Conservation (phyloP, 2,113 vertebrate species). For the Hippopotamus amphibius region DNA sequence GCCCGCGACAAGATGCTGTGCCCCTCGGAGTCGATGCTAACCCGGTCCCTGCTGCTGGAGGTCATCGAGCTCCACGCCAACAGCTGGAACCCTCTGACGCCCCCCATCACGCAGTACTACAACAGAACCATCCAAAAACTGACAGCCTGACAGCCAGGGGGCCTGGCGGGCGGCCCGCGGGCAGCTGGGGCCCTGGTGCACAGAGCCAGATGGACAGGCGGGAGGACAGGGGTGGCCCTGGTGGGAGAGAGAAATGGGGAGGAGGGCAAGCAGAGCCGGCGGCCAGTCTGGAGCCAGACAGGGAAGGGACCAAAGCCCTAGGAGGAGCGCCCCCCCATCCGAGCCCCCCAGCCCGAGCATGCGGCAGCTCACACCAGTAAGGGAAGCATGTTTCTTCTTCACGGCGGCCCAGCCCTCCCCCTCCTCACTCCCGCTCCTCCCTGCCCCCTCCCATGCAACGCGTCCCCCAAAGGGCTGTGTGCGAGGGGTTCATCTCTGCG, state of each 20-base stretch:
- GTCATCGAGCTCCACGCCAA: slow-evolving; percentile 99
- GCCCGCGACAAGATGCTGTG: slow-evolving; percentile 98
- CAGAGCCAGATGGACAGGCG: slow-evolving; percentile 81
- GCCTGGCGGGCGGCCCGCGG: slow-evolving; percentile 78
- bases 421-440: not conserved
- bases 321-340: slow-evolving; percentile 35
- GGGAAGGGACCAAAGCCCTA: slow-evolving; percentile 59
- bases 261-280: slow-evolving; percentile 31
- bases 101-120: slow-evolving; percentile 98
- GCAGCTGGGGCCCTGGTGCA: slow-evolving; percentile 84
- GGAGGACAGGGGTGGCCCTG: slow-evolving; percentile 79
- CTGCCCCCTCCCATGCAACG: slow-evolving; percentile 64
- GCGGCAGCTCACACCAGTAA: slow-evolving; percentile 52
- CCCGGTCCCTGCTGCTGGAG: slow-evolving; percentile 97
- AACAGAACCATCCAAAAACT: slow-evolving; percentile 99
- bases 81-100: slow-evolving; percentile 96
- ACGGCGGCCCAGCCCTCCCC: slow-evolving; percentile 78
- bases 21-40: slow-evolving; percentile 96
- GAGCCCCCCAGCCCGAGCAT: slow-evolving; percentile 71
- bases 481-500: slow-evolving; percentile 76
- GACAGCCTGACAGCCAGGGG: slow-evolving; percentile 90
- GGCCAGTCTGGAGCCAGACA: slow-evolving; percentile 56
- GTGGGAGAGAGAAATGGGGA: slow-evolving; percentile 66
- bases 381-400: slow-evolving; percentile 88
- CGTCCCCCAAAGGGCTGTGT: slow-evolving; percentile 78